Base-by-base conservation (phyloP, 2,888 invertebrate genomes). In the Bedellia somnulentella region DNA sequence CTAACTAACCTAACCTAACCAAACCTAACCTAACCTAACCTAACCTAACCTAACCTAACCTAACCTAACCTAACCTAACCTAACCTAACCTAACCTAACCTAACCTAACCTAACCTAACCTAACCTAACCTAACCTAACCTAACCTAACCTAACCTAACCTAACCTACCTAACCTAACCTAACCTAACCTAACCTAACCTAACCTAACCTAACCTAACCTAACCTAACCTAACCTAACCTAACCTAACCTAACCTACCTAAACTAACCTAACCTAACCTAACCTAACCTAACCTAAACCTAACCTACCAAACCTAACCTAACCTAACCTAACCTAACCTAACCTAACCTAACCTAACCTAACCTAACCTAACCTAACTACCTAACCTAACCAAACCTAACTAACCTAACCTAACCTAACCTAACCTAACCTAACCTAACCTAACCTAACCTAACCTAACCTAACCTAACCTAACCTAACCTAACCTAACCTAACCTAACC, bases 61-160 rank as follows among this genome's bases (percentile, higher is more conserved):
- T 37, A 37, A 37, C 37, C 36, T 36, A 39, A 37, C 37, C 35
- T 36, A 39, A 38, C 31, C 31, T 31, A 31, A 30, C 30, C 31
- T 31, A 31, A 31, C 31, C 39, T 30, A 35, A 41, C 40, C 37
- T 33, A 31, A 31, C 36, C 40, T 34, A 32, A 34, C 34, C 36
- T 34, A 32, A 34, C 36, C 35, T 36, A 38, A 5, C 24, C 30
- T 24, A 29, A 33, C 40, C 39, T 35, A 38, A 36, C 35, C 34
- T 30, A 37, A 41, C 38, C 39, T 37, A 39, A 40, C 37, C 40
- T 39, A 39, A 39, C 29, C 33, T 35, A 37, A 37, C 35, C 35
- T 31, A 37, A 39, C 41, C 40, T 33, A 43, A 45, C 39, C 42
- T 39, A 41, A 39, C 41, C 40, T 37, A 41, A 38, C 41, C 34